These are phyloP conservation scores for Oscheius onirici DNA, from an alignment of 2,888 invertebrate genomes.

Conservation along the genomic window DNA sequence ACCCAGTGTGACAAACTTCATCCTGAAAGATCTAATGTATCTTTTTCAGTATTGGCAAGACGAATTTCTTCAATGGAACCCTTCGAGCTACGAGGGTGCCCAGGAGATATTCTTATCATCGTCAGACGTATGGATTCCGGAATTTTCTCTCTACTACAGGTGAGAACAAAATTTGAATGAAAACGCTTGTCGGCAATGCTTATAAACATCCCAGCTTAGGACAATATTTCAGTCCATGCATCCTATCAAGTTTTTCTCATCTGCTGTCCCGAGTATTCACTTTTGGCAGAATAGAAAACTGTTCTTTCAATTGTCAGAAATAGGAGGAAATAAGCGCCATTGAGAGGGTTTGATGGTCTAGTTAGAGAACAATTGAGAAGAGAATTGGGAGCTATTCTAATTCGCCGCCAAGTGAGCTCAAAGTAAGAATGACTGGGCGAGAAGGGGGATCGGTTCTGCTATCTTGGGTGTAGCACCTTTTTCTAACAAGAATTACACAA, in stretches of 20 bases:
- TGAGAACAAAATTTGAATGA: constrained; percentile 16
- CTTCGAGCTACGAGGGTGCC: constrained; percentile 68
- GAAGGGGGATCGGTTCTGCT: constrained; percentile 13
- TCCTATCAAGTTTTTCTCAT: constrained; percentile 11
- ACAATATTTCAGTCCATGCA: constrained; percentile 11
- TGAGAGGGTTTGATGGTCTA: no score
- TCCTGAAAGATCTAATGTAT: background rate
- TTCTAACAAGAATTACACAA: constrained; percentile 2
- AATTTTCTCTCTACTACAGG: constrained; percentile 68
- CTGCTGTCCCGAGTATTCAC: background rate
- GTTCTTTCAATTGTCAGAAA: background rate
- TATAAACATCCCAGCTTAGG: background rate
- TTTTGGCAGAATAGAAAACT: background rate
- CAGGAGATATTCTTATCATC: constrained; percentile 68
- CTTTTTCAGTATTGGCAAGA: constrained; percentile 71
- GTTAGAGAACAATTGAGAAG: constrained; percentile 1
- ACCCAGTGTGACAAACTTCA: background rate
- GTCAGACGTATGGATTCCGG: constrained; percentile 70
- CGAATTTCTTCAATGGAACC: constrained; percentile 69
- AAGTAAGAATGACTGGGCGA: background rate
- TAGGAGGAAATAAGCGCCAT: background rate
- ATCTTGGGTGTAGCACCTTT: background rate
- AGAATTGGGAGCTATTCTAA: background rate
- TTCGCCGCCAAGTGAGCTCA: background rate
- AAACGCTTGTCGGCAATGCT: background rate